Evolutionary conservation across 2,113 vertebrate genomes (phyloP).

Genomic region (Grammomys surdaster): DNA sequence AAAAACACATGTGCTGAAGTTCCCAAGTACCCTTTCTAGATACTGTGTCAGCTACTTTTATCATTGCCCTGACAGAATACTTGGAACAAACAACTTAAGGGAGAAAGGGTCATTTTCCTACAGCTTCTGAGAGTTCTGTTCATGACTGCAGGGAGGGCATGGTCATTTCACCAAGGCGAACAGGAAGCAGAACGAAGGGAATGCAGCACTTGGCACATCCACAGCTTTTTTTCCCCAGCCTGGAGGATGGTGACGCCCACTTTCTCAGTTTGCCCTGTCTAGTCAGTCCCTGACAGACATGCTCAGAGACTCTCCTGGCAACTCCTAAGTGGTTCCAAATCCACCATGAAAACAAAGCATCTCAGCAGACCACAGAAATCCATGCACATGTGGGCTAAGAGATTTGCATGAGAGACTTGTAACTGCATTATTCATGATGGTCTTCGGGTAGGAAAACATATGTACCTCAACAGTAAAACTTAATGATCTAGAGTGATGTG

Average conservation of each 20-base stretch:
- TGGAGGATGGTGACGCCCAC: neutral
- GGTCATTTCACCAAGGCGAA: neutral
- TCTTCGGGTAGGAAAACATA: neutral
- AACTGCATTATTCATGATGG: neutral
- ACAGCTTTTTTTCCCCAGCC: neutral
- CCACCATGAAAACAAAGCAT: neutral
- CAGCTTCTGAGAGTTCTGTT: neutral
- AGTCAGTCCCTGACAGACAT: neutral
- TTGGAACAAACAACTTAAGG: neutral
- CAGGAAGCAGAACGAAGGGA: neutral
- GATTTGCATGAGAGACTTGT: neutral
- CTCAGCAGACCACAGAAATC: neutral
- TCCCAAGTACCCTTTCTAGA: neutral
- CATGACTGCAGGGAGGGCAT: neutral
- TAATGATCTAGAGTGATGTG: neutral
- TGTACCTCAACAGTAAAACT: neutral
- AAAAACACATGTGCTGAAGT: neutral
- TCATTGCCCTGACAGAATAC: neutral
- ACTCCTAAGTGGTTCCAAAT: neutral
- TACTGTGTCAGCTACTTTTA: neutral
- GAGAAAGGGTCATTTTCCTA: neutral
- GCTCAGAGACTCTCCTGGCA: neutral
- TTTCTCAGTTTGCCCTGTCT: neutral
- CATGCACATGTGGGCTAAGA: neutral
- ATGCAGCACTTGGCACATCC: neutral